phyloP scores from a whole-genome alignment of 37 sponge, comb jelly and placozoan species.

The Theonella swinhoei region DNA sequence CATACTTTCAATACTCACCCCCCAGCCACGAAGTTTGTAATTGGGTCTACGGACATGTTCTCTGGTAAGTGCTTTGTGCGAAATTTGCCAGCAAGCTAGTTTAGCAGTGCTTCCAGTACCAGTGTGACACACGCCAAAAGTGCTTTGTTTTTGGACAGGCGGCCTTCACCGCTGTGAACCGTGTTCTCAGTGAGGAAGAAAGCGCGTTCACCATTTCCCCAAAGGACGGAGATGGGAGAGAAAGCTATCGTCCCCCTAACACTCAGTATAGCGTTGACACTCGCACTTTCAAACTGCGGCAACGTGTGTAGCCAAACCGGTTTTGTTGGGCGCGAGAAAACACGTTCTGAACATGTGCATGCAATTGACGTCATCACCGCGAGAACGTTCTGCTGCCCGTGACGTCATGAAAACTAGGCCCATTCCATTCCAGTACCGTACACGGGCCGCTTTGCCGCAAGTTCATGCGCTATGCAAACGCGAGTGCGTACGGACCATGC shows the following conservation, averaged over 20 bases:
- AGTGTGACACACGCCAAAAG: too few relatives aligned
- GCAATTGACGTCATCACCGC: too few relatives aligned
- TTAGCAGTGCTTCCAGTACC: too few relatives aligned
- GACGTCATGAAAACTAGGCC: too few relatives aligned
- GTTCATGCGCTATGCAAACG: too few relatives aligned
- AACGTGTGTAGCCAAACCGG: not conserved
- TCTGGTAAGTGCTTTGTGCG: not conserved
- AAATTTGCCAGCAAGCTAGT: not conserved
- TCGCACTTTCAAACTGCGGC: not conserved
- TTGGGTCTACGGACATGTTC: constrained; percentile 23
- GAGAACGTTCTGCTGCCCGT: too few relatives aligned
- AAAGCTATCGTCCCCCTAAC: not conserved
- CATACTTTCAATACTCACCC: constrained; percentile 79
- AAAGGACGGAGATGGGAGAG: not conserved
- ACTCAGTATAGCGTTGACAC: not conserved
- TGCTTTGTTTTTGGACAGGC: not conserved
- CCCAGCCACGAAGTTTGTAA: constrained; percentile 60
- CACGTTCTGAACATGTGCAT: not conserved
- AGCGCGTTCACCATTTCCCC: not conserved
- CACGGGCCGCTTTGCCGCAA: too few relatives aligned
- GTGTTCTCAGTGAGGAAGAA: not conserved
- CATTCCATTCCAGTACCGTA: too few relatives aligned
- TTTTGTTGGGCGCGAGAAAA: not conserved
- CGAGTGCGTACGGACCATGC: too few relatives aligned
- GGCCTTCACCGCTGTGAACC: not conserved